These are phyloP conservation scores for Peromyscus attwateri DNA, from an alignment of 2,797 vertebrate species.

Conservation along the genomic window DNA sequence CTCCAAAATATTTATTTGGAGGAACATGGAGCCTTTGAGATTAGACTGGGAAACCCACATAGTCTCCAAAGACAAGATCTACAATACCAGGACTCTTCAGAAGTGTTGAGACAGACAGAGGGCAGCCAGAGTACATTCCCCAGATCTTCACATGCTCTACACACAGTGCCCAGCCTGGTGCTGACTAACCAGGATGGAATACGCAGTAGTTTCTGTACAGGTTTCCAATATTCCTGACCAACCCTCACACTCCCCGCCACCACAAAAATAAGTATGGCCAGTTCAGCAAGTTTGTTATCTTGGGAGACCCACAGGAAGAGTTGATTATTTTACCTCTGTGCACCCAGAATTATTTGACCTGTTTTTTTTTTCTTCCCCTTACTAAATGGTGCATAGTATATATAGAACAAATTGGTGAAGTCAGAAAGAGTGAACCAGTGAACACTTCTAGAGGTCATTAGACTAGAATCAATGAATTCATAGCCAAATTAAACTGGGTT, in stretches of 20 bases:
- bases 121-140: neutral
- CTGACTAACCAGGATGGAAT: neutral
- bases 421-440: neutral
- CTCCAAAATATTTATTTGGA: neutral
- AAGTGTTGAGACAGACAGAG: neutral
- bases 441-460: neutral
- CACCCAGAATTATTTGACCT: neutral
- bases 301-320: rapidly evolving
- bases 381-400: neutral
- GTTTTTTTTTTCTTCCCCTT: neutral
- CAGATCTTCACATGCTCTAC: neutral
- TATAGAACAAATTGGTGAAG: neutral
- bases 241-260: neutral
- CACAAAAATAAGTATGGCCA: neutral
- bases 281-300: neutral
- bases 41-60: neutral
- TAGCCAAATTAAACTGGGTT: neutral
- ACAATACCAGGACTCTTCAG: neutral
- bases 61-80: neutral
- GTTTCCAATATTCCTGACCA: rapidly evolving
- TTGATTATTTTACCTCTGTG: neutral
- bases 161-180: rapidly evolving
- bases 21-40: neutral
- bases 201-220: neutral
- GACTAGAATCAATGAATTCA: slow-evolving; percentile 23